These are phyloP conservation scores for Sturnira hondurensis DNA, from an alignment of 2,113 vertebrate species.

Conservation along the genomic window DNA sequence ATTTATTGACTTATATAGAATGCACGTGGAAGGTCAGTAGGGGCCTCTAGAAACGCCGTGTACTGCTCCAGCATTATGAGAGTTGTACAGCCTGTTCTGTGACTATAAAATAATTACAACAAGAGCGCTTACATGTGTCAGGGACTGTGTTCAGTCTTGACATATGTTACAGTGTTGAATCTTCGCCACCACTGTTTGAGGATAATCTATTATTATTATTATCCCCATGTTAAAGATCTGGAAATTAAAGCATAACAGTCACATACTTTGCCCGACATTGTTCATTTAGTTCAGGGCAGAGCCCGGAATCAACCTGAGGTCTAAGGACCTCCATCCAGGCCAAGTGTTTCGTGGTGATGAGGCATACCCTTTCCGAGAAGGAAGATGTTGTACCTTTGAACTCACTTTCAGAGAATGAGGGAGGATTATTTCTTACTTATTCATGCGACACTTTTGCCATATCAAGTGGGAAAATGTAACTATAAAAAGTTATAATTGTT, in stretches of 20 bases:
- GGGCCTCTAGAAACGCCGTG: neutral
- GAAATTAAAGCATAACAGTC: neutral
- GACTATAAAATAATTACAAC: neutral
- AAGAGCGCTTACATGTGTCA: neutral
- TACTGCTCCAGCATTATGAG: neutral
- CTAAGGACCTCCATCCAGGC: neutral
- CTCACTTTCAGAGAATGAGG: neutral
- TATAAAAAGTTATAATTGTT: neutral
- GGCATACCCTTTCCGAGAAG: neutral
- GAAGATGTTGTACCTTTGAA: neutral
- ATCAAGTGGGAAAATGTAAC: neutral
- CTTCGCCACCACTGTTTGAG: neutral
- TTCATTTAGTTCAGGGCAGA: neutral
- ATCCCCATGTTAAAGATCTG: neutral
- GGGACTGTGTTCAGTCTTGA: neutral
- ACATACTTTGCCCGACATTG: neutral
- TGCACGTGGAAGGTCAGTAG: neutral
- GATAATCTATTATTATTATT: neutral
- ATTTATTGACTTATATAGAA: neutral
- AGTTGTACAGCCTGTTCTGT: neutral
- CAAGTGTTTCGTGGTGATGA: neutral
- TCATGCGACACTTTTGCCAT: neutral
- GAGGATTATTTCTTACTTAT: neutral
- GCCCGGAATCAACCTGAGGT: neutral
- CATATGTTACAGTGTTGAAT: neutral